These are phyloP conservation scores for Hypomecis punctinalis DNA, from an alignment of 2,888 invertebrate genomes.

Conservation along the genomic window DNA sequence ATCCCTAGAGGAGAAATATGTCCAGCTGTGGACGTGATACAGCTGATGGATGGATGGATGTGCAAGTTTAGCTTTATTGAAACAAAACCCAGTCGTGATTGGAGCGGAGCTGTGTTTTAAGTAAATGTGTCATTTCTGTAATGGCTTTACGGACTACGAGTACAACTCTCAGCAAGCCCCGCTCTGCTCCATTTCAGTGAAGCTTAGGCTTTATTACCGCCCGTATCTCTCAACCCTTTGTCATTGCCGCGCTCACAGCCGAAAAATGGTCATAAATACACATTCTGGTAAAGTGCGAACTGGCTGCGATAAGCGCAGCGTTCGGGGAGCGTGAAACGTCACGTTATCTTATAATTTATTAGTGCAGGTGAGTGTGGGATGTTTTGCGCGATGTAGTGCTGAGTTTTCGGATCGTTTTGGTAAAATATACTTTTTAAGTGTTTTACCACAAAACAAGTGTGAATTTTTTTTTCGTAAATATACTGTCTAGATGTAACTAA, in stretches of 20 bases:
- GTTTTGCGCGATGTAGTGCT: conserved; percentile 23
- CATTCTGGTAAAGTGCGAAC: conserved; percentile 61
- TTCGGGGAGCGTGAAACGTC: conserved; percentile 41
- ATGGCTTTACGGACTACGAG: no score
- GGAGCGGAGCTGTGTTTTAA: no score
- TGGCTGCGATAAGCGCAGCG: conserved; percentile 62
- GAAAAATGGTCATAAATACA: conserved; percentile 61
- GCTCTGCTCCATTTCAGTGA: no score
- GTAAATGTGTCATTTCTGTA: no score
- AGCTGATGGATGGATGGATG: no score
- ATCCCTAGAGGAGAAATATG: no score
- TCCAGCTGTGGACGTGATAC: no score
- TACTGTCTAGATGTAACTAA: background rate
- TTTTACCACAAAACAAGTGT: background rate
- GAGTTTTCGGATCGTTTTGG: background rate
- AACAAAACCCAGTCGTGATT: no score
- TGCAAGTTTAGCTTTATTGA: no score
- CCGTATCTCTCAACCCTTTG: conserved; percentile 47
- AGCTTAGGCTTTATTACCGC: conserved; percentile 1
- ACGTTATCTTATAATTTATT: conserved; percentile 55
- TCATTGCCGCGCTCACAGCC: conserved; percentile 48
- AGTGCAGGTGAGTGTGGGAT: conserved; percentile 51
- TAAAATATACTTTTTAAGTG: no score
- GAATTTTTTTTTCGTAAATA: background rate
- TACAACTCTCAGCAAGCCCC: no score